A percentile compares a stretch with the other conserved stretches of the same genome.
Conservation (phyloP, 2,113 vertebrate species). For the Onychostoma macrolepis region DNA sequence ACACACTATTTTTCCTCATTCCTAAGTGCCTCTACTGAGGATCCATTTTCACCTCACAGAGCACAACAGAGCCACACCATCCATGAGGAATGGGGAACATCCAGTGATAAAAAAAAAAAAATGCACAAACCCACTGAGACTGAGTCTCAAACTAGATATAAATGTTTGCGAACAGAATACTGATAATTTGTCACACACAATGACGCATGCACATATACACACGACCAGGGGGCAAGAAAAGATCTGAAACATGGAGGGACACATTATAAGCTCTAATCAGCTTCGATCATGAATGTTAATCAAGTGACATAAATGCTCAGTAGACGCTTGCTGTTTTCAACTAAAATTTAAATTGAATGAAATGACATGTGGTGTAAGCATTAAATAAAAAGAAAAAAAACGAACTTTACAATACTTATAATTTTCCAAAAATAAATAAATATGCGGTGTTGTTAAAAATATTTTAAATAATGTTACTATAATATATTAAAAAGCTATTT, state of each 20-base stretch:
- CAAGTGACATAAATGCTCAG: constrained; percentile 1
- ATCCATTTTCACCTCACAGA: constrained; percentile 42
- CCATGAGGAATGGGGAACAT: constrained; percentile 11
- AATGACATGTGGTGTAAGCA: neutral
- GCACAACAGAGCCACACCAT: constrained; percentile 36
- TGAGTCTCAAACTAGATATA: constrained; percentile 9
- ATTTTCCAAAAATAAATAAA: no score
- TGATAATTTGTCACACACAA: constrained; percentile 21
- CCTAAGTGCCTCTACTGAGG: constrained; percentile 47
- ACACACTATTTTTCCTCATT: constrained; percentile 57
- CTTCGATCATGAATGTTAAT: neutral
- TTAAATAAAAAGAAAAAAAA: neutral
- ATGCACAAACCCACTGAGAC: constrained; percentile 4
- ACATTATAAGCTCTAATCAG: neutral
- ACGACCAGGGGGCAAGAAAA: neutral
- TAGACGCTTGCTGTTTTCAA: neutral
- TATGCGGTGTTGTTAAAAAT: neutral
- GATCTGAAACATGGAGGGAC: neutral
- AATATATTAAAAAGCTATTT: neutral
- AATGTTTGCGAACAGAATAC: constrained; percentile 28
- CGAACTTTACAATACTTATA: no score
- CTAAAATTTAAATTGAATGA: neutral
- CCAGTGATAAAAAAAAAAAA: constrained; percentile 27
- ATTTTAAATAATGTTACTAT: neutral
- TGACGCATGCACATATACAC: constrained; percentile 11